Evolutionary conservation across 2,888 invertebrate genomes (phyloP).

Genomic region (Agrotis exclamationis): DNA sequence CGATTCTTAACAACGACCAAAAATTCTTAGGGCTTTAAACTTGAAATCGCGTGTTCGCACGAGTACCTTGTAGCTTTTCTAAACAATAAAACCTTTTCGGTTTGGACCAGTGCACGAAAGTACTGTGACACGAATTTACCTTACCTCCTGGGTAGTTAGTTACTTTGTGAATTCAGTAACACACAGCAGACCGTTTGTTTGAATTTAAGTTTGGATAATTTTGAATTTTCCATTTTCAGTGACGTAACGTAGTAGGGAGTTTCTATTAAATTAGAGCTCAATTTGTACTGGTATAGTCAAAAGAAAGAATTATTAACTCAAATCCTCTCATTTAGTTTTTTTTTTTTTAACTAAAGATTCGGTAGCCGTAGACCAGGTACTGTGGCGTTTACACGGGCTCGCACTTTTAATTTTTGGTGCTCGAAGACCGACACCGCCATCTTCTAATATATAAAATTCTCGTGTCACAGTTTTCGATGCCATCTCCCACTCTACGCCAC

Average conservation of each 20-base stretch:
- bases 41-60: conserved; percentile 55
- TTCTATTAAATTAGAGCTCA: background rate
- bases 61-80: conserved; percentile 42
- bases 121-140: conserved; percentile 42
- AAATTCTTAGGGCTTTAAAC: conserved; percentile 42
- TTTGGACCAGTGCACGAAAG: conserved; percentile 50
- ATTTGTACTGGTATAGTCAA: background rate
- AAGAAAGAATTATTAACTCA: too few species aligned
- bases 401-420: too few species aligned
- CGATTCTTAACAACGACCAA: conserved; percentile 21
- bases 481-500: too few species aligned
- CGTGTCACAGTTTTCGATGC: too few species aligned
- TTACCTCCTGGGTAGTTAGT: conserved; percentile 15
- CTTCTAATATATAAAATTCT: too few species aligned
- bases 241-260: background rate
- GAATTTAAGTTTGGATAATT: background rate
- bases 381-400: too few species aligned
- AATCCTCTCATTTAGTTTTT: too few species aligned
- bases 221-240: background rate
- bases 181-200: background rate
- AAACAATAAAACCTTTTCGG: conserved; percentile 52
- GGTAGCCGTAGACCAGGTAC: too few species aligned
- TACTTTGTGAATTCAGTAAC: background rate
- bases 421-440: too few species aligned
- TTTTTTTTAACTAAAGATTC: too few species aligned